A percentile compares a stretch with the other conserved stretches of the same genome.
These are phyloP conservation scores for Protodeltote pygarga DNA, from an alignment of 2,888 invertebrate species.

Conservation along the genomic window DNA sequence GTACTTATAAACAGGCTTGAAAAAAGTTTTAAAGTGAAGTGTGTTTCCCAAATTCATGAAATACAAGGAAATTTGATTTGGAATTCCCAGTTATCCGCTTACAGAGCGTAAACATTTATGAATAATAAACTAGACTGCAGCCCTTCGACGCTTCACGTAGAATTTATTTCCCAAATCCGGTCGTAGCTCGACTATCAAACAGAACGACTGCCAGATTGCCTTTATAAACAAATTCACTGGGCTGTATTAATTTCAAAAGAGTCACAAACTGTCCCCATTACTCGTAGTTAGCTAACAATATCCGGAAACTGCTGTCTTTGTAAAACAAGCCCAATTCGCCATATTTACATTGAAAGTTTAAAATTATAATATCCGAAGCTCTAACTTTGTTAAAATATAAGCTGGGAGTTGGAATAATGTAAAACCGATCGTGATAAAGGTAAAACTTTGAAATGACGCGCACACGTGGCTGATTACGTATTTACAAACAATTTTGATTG, in stretches of 20 bases:
- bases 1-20: no score
- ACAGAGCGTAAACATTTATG: slow-evolving; percentile 51
- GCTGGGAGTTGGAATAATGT: slow-evolving; percentile 63
- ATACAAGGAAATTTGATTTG: slow-evolving; percentile 43
- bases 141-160: slow-evolving; percentile 38
- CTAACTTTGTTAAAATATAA: slow-evolving; percentile 68
- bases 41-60: slow-evolving; percentile 41
- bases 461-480: slow-evolving; percentile 59
- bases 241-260: slow-evolving; percentile 40
- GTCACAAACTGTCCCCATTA: slow-evolving; percentile 37
- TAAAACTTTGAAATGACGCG: slow-evolving; percentile 58
- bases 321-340: slow-evolving; percentile 57
- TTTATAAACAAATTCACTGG: slow-evolving; percentile 45
- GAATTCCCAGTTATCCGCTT: slow-evolving; percentile 43
- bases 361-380: slow-evolving; percentile 57
- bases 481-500: slow-evolving; percentile 52
- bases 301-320: slow-evolving; percentile 48
- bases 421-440: slow-evolving; percentile 68
- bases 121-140: slow-evolving; percentile 51
- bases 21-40: slow-evolving; percentile 9
- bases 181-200: slow-evolving; percentile 47
- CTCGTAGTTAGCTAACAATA: slow-evolving; percentile 35
- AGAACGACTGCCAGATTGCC: slow-evolving; percentile 45
- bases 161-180: slow-evolving; percentile 48
- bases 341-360: slow-evolving; percentile 71